Conservation (phyloP, 2,888 invertebrate genomes). For the Therioaphis trifolii region DNA sequence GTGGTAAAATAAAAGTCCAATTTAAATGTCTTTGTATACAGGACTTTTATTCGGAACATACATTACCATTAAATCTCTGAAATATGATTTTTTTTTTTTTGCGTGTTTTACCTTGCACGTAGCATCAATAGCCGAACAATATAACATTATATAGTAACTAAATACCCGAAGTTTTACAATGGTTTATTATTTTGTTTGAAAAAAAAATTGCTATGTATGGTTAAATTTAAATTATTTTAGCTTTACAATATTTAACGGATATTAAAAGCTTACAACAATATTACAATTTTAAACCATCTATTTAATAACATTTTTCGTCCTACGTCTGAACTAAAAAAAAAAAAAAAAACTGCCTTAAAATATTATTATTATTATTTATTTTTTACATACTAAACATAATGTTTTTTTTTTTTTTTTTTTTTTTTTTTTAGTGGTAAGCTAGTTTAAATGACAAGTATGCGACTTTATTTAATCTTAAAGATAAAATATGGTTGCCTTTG, state of each 20-base stretch:
- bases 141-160: slow-evolving; percentile 59
- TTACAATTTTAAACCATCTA: slow-evolving; percentile 52
- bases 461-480: slow-evolving; percentile 55
- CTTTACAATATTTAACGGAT: slow-evolving; percentile 56
- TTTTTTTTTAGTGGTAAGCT: slow-evolving; percentile 51
- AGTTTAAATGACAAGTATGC: slow-evolving; percentile 46
- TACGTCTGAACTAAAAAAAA: slow-evolving; percentile 51
- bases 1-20: slow-evolving; percentile 49
- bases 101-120: slow-evolving; percentile 52
- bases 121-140: slow-evolving; percentile 56
- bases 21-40: slow-evolving; percentile 63
- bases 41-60: slow-evolving; percentile 63
- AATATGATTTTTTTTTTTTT: slow-evolving; percentile 55
- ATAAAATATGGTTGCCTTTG: slow-evolving; percentile 50
- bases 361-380: slow-evolving; percentile 45
- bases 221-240: slow-evolving; percentile 48
- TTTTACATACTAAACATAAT: slow-evolving; percentile 49
- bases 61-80: slow-evolving; percentile 63
- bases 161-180: slow-evolving; percentile 61
- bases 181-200: slow-evolving; percentile 32
- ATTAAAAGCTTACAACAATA: slow-evolving; percentile 58
- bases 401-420: slow-evolving; percentile 28
- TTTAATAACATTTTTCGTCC: slow-evolving; percentile 52
- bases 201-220: slow-evolving; percentile 44
- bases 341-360: slow-evolving; percentile 51